Percentiles rank a stretch among this genome's conserved stretches.
These are phyloP conservation scores for Heteronetta atricapilla DNA, from an alignment of 2,113 vertebrate genomes.

Conservation along the genomic window DNA sequence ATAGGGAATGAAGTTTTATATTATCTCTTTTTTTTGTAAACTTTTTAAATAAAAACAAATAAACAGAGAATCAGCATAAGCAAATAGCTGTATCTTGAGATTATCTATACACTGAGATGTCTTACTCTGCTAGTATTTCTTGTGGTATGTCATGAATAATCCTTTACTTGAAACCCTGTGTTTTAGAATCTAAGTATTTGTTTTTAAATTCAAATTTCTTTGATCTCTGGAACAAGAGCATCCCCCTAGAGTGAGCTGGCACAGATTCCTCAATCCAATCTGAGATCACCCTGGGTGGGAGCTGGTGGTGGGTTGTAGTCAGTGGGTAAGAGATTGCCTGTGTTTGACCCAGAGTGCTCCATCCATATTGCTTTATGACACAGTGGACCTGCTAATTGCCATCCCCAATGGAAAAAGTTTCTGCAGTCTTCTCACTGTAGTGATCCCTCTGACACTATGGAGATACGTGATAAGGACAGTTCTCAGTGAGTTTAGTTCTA, in stretches of 20 bases:
- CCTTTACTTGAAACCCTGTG: not conserved
- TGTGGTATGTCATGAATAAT: not conserved
- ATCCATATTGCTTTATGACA: not conserved
- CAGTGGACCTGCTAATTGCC: not conserved
- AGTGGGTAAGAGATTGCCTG: not conserved
- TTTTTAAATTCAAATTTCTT: not conserved
- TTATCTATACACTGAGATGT: not conserved
- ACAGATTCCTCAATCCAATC: not conserved
- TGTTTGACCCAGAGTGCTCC: not conserved
- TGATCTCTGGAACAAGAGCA: not conserved
- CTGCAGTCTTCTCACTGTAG: not conserved
- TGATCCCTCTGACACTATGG: rapidly evolving
- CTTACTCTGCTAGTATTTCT: not conserved
- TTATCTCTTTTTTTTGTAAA: not conserved
- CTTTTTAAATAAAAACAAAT: not conserved
- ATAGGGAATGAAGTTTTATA: not conserved
- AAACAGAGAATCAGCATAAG: not conserved
- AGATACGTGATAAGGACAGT: not conserved
- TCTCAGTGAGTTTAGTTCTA: not conserved
- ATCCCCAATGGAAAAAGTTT: not conserved
- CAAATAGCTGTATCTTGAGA: not conserved
- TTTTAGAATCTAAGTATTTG: not conserved
- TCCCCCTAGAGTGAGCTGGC: not conserved
- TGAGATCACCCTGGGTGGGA: not conserved
- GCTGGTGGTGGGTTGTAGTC: not conserved